These are phyloP conservation scores for Philaethria dido DNA, from an alignment of 2,888 invertebrate genomes.

Conservation along the genomic window DNA sequence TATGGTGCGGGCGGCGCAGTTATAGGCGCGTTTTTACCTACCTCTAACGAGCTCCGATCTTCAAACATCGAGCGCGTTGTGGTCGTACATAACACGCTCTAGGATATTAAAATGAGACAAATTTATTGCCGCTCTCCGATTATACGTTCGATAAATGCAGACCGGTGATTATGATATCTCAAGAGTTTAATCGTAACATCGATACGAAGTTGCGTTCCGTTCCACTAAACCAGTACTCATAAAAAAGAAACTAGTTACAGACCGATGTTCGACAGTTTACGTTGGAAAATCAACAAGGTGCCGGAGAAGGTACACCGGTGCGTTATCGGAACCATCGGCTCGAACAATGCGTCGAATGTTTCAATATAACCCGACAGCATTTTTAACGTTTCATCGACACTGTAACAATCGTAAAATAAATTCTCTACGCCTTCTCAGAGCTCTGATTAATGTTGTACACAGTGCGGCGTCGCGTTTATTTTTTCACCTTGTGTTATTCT, in stretches of 20 bases:
- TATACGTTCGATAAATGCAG: constrained; percentile 81
- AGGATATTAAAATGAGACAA: constrained; percentile 82
- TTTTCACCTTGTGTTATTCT: constrained; percentile 74
- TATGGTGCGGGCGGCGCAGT: constrained; percentile 53
- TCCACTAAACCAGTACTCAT: constrained; percentile 81
- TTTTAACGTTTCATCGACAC: constrained; percentile 82
- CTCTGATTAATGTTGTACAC: constrained; percentile 82
- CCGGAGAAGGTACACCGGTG: constrained; percentile 70
- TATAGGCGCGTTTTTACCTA: constrained; percentile 50
- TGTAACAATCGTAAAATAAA: constrained; percentile 83
- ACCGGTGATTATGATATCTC: constrained; percentile 84
- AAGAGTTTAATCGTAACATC: constrained; percentile 77
- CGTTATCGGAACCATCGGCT: constrained; percentile 77
- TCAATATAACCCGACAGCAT: constrained; percentile 82
- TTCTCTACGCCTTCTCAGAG: constrained; percentile 81
- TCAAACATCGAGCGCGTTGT: constrained; percentile 63
- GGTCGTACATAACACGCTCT: constrained; percentile 73
- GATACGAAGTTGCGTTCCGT: constrained; percentile 79
- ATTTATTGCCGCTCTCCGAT: constrained; percentile 80
- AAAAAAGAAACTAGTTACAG: constrained; percentile 81
- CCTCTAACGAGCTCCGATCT: constrained; percentile 62
- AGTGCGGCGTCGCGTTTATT: constrained; percentile 72
- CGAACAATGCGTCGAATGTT: constrained; percentile 81
- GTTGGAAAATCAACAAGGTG: constrained; percentile 81
- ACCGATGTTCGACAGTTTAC: constrained; percentile 76